Evolutionary conservation across 2,888 invertebrate genomes (phyloP).

Genomic region (Suillia variegata): DNA sequence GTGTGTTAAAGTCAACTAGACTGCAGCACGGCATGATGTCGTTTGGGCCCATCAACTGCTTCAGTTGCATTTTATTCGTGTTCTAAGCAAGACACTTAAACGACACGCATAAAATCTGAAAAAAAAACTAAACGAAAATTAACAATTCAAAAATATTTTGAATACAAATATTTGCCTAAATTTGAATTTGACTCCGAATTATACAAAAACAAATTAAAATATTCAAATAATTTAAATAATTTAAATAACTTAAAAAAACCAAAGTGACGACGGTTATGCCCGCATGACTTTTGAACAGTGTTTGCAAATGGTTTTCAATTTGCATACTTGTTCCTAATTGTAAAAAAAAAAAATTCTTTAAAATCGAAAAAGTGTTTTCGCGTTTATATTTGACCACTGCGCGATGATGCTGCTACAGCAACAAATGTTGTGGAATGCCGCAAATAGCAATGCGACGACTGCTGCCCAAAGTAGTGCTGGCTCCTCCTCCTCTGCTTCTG

Average conservation of each 20-base stretch:
- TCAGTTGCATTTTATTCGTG: constrained; percentile 49
- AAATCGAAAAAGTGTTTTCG: constrained; percentile 4
- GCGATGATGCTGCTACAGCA: constrained; percentile 53
- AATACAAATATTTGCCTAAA: background rate
- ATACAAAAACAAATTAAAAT: background rate
- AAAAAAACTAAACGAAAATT: background rate
- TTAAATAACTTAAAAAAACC: no score
- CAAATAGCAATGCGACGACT: constrained; percentile 20
- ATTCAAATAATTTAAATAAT: background rate
- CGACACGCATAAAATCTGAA: background rate
- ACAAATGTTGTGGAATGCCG: constrained; percentile 47
- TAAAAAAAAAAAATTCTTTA: constrained; percentile 5
- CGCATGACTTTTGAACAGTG: no score
- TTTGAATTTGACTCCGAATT: background rate
- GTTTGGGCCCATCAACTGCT: constrained; percentile 26
- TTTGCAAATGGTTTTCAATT: no score
- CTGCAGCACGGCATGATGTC: constrained; percentile 9
- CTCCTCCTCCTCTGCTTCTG: no score
- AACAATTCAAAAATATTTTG: background rate
- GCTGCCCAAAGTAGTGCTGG: no score
- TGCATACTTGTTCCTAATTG: background rate
- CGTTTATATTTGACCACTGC: no score
- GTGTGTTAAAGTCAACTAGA: no score
- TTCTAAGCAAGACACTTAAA: constrained; percentile 35
- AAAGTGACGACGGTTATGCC: no score